Evolutionary conservation across 2,797 vertebrate genomes (phyloP).

Genomic region (Knipowitschia caucasica): DNA sequence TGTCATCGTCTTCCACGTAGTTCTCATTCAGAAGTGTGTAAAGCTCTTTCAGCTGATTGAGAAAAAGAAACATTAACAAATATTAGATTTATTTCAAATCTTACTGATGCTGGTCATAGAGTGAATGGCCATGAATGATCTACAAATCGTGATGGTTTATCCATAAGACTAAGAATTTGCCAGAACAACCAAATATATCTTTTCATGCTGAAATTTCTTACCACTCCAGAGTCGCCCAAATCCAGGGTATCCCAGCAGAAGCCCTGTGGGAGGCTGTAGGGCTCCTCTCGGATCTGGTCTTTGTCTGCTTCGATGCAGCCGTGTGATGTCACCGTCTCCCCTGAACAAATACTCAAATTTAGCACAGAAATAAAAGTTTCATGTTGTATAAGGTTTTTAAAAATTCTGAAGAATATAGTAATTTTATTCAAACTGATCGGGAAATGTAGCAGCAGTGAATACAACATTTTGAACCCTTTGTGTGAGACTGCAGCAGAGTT

Average conservation of each 20-base stretch:
- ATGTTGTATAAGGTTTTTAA: too few relatives aligned
- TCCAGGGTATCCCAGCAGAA: constrained; percentile 97
- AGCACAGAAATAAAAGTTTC: constrained; percentile 1
- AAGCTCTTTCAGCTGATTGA: constrained; percentile 89
- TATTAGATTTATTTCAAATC: too few relatives aligned
- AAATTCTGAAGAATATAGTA: too few relatives aligned
- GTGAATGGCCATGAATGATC: too few relatives aligned
- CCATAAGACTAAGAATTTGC: too few relatives aligned
- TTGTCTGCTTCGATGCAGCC: constrained; percentile 95
- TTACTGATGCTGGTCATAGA: too few relatives aligned
- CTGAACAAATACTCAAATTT: constrained; percentile 61
- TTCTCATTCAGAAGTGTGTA: constrained; percentile 98
- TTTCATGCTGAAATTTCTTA: constrained; percentile 70
- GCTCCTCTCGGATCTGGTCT: constrained; percentile 91
- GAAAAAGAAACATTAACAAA: not conserved
- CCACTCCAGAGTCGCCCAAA: constrained; percentile 88
- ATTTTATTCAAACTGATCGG: too few relatives aligned
- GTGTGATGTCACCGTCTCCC: constrained; percentile 92
- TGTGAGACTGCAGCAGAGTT: too few relatives aligned
- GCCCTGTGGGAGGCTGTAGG: constrained; percentile 92
- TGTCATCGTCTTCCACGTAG: constrained; percentile 98
- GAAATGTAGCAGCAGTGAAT: too few relatives aligned
- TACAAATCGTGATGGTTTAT: too few relatives aligned
- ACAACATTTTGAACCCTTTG: too few relatives aligned
- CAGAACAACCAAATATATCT: too few relatives aligned